Evolutionary conservation across 2,113 vertebrate genomes (phyloP).

Genomic region (Rhadina sibilatrix): DNA sequence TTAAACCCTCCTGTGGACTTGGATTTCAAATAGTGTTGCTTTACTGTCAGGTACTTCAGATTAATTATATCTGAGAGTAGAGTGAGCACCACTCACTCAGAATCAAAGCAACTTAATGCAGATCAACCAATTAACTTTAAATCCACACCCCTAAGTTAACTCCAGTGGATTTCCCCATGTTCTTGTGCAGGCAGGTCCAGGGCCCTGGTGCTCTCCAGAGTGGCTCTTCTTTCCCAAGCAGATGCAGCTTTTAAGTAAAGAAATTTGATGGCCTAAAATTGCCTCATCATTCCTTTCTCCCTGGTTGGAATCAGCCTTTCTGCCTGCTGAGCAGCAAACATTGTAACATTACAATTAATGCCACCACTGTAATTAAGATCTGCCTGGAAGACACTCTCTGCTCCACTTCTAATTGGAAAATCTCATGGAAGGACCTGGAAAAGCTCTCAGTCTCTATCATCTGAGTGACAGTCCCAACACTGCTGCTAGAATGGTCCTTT

Average conservation of each 20-base stretch:
- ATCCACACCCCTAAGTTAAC: background rate
- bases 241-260: background rate
- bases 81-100: background rate
- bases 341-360: accelerated
- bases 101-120: background rate
- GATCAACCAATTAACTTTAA: background rate
- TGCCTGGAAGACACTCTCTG: background rate
- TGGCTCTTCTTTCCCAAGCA: background rate
- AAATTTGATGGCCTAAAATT: background rate
- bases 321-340: background rate
- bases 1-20: background rate
- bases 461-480: background rate
- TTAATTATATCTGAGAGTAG: background rate
- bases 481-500: background rate
- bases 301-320: background rate
- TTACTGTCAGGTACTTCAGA: background rate
- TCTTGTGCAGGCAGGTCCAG: background rate
- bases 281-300: background rate
- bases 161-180: accelerated
- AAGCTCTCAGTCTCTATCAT: background rate
- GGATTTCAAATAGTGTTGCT: background rate
- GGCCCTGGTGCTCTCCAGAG: background rate
- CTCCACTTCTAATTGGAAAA: background rate
- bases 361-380: background rate
- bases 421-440: background rate